Evolutionary conservation across 2,888 invertebrate species (phyloP), one percentile per base, ranked within the genome.

Genomic region (Agonum fuliginosum): DNA sequence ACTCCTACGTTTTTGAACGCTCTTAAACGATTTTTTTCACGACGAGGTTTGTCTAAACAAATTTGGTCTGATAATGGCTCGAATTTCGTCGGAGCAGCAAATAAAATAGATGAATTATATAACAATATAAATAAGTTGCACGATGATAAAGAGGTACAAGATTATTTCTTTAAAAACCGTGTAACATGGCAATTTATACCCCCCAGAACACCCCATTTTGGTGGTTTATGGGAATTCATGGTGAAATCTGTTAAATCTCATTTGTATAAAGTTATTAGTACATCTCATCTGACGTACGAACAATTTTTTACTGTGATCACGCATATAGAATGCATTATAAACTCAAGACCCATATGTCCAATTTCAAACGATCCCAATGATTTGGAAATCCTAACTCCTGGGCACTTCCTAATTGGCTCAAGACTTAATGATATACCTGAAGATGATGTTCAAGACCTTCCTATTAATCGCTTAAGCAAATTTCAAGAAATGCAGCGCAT

Each of bases 341-440:
- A 79, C 74, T 78, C 79, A n/a, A 27, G 80, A 20, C 73, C 78
- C 4, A 43, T 77, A 24, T 10, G 43, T 24, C 69, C 73, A 34
- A n/a, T 71, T 70, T 34, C 78, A 75, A 41, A 67, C 37, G 67
- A 72, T 77, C 72, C 77, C n/a, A 67, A 78, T 17, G 72, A 77
- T 14, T 58, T 78, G 0, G 6, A 22, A 0, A 12, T 73, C 5
- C 72, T 81, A 2, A 81, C 80, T 6, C 80, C 80, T 5, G 80
- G 77, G 1, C 80, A 80, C 67, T 81, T 80, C 34, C 41, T 79
- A 6, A 78, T 80, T 48, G 79, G 79, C 6, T 14, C 48, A 19
- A 30, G 73, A 2, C 46, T 80, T 8, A 48, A 78, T 8, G 58
- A 73, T n/a, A 12, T 78, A 0, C 79, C 80, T 0, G 75, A 80